Evolutionary conservation across 2,888 invertebrate species (phyloP).

Genomic region (Eurytoma adleriae): DNA sequence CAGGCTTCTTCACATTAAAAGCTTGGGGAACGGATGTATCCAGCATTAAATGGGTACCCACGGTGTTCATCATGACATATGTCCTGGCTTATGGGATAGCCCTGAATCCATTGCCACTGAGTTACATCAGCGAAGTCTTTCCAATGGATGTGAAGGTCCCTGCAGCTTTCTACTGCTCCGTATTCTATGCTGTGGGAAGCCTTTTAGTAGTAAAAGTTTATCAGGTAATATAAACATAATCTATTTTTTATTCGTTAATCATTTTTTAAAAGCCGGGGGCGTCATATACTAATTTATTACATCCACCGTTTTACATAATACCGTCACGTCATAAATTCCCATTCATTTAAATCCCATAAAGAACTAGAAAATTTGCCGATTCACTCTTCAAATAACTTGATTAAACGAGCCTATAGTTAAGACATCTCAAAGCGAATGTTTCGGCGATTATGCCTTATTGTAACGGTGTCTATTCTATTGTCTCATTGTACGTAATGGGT

Average conservation of each 20-base stretch:
- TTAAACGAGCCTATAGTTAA: too few species aligned
- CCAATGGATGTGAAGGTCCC: constrained; percentile 72
- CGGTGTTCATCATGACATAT: constrained; percentile 69
- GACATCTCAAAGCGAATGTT: not conserved
- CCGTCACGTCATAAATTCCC: too few species aligned
- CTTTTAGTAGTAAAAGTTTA: constrained; percentile 69
- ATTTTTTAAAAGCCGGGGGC: not conserved
- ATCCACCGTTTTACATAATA: too few species aligned
- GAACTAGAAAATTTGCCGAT: too few species aligned
- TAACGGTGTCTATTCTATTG: constrained; percentile 3
- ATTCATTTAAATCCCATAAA: too few species aligned
- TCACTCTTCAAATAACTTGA: too few species aligned
- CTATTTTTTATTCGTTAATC: not conserved
- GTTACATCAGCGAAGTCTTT: constrained; percentile 73
- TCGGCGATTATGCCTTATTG: not conserved
- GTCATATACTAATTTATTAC: too few species aligned
- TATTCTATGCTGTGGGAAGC: constrained; percentile 70
- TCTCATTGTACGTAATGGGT: constrained; percentile 6
- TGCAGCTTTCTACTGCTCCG: constrained; percentile 69
- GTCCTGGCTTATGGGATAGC: constrained; percentile 70
- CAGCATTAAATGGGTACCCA: constrained; percentile 68
- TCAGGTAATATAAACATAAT: constrained; percentile 65
- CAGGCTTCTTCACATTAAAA: constrained; percentile 68
- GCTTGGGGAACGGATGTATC: constrained; percentile 64
- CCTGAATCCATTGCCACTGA: constrained; percentile 71